Base-by-base conservation (phyloP, 2,113 vertebrate genomes). In the Danionella cerebrum region DNA sequence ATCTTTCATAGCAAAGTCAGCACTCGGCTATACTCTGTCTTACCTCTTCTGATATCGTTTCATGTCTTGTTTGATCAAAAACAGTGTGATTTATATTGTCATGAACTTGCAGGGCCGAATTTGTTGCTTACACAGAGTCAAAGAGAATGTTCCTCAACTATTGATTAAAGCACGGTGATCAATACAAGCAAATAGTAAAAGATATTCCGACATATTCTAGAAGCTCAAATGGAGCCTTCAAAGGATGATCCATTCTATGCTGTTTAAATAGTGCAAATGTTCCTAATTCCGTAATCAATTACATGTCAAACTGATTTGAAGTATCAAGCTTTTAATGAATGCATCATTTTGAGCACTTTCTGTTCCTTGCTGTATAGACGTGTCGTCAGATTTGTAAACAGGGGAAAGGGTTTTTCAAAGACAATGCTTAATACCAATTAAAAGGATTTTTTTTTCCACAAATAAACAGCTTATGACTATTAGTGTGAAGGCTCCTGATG, bases 271-370 rank as follows among this genome's bases (percentile, higher is more conserved):
- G 65, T 77, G 72, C 83, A 85, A 86, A 83, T 78, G 79, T 82
- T 78, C 82, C 72, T 79, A 71, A 82, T 78, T 82, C 79, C 82
- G 85, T 84, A 85, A 83, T 80, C 82, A 83, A 79, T 86, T 86
- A 82, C 83, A 83, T 78, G 65, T 50, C 65, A 79, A 81, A 76
- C 69, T 39, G 52, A 84, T 86, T 84, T 84, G 82, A 88, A 81
- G 76, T 82, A 84, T 80, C 80, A 79, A 70, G 68, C 52, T 84
- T 88, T 87, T 88, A 84, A 88, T 76, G 83, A 85, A 72, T 74
- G 70, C 71, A 67, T 72, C 29, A 11, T 21, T 76, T 81, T 78
- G 55, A 78, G 80, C 78, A 84, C 78, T 84, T 50, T 81, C 67
- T 70, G 73, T 75, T 76, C 68, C 82, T 76, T 65, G 63, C 68